Evolutionary conservation across 2,797 vertebrate genomes (phyloP), one percentile per base, ranked within the genome.

Genomic region (Synanceia verrucosa): DNA sequence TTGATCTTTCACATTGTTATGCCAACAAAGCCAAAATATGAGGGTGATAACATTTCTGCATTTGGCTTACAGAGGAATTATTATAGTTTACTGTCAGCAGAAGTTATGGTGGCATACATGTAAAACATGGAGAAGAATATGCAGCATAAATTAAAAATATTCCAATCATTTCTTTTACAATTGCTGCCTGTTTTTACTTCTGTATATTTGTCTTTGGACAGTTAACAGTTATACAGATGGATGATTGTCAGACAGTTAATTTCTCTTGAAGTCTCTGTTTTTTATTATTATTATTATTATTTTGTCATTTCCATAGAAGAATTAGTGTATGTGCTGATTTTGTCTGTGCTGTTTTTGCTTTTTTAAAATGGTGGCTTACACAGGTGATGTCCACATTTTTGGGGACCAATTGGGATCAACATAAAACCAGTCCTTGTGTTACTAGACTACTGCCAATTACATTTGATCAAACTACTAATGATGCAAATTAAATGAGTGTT

Each of bases 11-110:
- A 44, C 9, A 44, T 44, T 44, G 19, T 19, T n/a, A 44, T 19
- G 10, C 19, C 0, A 44, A 21, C 5, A 44, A 19, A n/a, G 9
- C 19, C 0, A 56, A 14, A 1, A 2, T 9, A 19, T 6, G 21
- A 8, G 19, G 6, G 12, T 13, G n/a, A 60, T 21, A 16, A 60
- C 7, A 19, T 7, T 16, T n/a, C 24, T 3, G 18, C 6, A 6
- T 16, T 5, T 57, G 34, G 16, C 33, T 21, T 24, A 23, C 55
- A 57, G 23, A 56, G 21, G 1, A 29, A 29, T 51, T 18, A 37
- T n/a, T n/a, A n/a, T n/a, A n/a, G n/a, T n/a, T n/a, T n/a, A n/a
- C n/a, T n/a, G n/a, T n/a, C n/a, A n/a, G n/a, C n/a, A n/a, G n/a
- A n/a, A n/a, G n/a, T n/a, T n/a, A n/a, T n/a, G n/a, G n/a, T n/a